Evolutionary conservation across 2,113 vertebrate species (phyloP).

Genomic region (Garra rufa): DNA sequence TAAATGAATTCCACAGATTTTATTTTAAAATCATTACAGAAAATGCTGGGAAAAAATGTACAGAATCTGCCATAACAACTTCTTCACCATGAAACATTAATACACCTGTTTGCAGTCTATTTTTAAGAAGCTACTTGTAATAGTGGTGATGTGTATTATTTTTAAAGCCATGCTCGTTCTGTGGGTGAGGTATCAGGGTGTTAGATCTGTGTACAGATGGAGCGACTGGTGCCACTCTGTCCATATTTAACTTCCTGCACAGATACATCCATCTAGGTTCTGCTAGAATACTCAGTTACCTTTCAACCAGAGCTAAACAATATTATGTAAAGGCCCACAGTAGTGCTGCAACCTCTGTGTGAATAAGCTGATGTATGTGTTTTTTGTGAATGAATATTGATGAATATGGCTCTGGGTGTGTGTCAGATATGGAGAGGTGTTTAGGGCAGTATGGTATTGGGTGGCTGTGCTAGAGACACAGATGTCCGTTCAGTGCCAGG

Average conservation of each 20-base stretch:
- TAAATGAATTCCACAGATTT: neutral
- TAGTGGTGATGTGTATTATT: neutral
- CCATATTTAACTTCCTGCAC: conserved; percentile 1
- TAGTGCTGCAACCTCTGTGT: neutral
- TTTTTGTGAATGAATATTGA: neutral
- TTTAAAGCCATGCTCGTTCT: neutral
- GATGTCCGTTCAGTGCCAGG: conserved; percentile 16
- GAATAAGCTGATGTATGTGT: neutral
- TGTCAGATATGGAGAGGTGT: neutral
- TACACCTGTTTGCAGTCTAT: neutral
- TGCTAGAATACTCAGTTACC: neutral
- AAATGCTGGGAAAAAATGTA: neutral
- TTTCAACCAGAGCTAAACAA: neutral
- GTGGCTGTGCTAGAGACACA: neutral
- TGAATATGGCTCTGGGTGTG: neutral
- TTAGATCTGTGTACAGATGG: neutral
- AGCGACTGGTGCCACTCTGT: neutral
- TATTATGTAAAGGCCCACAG: neutral
- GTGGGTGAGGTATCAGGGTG: neutral
- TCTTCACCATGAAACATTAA: neutral
- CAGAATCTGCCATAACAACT: neutral
- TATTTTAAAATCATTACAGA: neutral
- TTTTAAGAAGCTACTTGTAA: conserved; percentile 3
- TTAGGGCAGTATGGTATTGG: neutral
- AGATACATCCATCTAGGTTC: neutral